These are phyloP conservation scores for Astreopora myriophthalma DNA, from an alignment of 64 coral and sea anemone species.

Conservation along the genomic window DNA sequence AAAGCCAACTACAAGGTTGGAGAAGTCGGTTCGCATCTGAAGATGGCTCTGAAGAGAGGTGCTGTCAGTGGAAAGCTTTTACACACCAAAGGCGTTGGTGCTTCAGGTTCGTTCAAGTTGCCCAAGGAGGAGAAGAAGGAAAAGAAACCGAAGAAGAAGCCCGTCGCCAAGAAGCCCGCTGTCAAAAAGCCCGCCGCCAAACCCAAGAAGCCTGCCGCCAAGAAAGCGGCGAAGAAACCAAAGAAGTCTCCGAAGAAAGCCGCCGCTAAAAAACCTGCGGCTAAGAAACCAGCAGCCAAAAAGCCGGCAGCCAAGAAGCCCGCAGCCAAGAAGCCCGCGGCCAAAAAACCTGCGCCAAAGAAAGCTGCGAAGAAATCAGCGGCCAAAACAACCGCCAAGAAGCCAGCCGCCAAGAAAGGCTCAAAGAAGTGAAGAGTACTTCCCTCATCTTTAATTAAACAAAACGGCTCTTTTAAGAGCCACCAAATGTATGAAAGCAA, in stretches of 20 bases:
- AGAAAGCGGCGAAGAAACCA: neutral
- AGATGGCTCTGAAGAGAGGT: neutral
- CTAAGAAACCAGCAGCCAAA: neutral
- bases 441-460: too few species aligned
- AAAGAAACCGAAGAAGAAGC: conserved; percentile 7
- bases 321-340: neutral
- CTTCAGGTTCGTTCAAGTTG: conserved; percentile 25
- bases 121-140: neutral
- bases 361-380: neutral
- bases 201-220: neutral
- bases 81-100: conserved; percentile 22
- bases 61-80: neutral
- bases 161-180: neutral
- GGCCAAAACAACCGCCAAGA: neutral
- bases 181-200: neutral
- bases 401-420: neutral
- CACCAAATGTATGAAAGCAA: too few species aligned
- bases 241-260: neutral
- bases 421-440: neutral
- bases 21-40: neutral
- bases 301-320: neutral
- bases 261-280: neutral
- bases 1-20: conserved; percentile 40
- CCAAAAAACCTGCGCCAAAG: neutral
- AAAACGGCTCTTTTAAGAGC: too few species aligned